Conservation (phyloP, 2,888 invertebrate genomes). For the Mactromeris polynyma region DNA sequence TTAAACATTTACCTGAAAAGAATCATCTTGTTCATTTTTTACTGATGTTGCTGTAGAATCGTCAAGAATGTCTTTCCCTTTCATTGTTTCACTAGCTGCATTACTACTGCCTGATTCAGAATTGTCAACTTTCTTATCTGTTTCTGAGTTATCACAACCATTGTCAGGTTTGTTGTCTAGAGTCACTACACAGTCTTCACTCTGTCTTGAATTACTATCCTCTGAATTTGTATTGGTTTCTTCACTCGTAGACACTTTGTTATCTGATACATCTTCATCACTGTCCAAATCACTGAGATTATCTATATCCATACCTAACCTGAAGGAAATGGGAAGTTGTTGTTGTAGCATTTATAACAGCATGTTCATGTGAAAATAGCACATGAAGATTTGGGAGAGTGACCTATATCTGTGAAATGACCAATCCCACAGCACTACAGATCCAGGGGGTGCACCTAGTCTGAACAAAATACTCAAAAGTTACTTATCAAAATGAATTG, state of each 20-base stretch:
- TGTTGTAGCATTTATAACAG: no score
- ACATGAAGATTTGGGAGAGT: no score
- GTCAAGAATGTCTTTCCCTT: background rate
- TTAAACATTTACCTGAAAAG: background rate
- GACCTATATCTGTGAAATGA: no score
- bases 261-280: slow-evolving; percentile 55
- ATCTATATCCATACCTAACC: slow-evolving; percentile 79
- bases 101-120: background rate
- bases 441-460: no score
- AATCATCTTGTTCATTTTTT: background rate
- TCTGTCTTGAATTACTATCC: slow-evolving; percentile 18
- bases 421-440: no score
- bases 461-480: no score
- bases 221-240: background rate
- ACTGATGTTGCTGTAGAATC: background rate
- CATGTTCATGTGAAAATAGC: no score
- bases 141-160: background rate
- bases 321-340: slow-evolving; percentile 40
- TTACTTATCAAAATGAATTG: no score
- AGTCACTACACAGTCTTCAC: background rate
- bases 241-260: background rate
- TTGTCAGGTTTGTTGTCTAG: background rate
- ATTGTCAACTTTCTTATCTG: background rate
- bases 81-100: background rate
- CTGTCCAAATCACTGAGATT: slow-evolving; percentile 77